Evolutionary conservation across 2,888 invertebrate species (phyloP).

Genomic region (Pammene aurita): DNA sequence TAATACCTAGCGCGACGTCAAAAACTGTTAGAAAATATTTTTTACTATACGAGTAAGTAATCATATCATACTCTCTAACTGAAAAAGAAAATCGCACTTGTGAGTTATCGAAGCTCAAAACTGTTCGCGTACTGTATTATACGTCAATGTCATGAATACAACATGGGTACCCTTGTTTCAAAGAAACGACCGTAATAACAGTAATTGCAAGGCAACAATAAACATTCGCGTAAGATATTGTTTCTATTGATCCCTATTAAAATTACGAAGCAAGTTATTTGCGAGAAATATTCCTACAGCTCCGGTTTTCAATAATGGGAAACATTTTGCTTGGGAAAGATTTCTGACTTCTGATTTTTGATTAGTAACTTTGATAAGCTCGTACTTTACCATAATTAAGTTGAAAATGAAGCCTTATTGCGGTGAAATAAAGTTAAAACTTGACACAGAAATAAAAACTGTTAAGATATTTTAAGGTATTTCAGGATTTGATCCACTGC

Average conservation of each 20-base stretch:
- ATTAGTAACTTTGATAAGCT: slow-evolving; percentile 4
- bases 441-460: neutral
- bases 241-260: slow-evolving; percentile 32
- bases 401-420: neutral
- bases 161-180: neutral
- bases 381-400: neutral
- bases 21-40: too few species aligned
- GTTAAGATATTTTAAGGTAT: neutral
- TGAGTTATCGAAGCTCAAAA: too few species aligned
- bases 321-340: slow-evolving; percentile 33
- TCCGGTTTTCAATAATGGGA: slow-evolving; percentile 33
- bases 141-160: too few species aligned
- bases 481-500: slow-evolving; percentile 22
- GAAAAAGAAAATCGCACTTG: too few species aligned
- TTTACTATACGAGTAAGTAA: too few species aligned
- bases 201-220: slow-evolving; percentile 25
- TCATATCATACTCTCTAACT: too few species aligned
- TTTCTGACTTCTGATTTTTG: slow-evolving; percentile 26
- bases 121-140: too few species aligned
- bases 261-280: slow-evolving; percentile 33
- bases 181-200: slow-evolving; percentile 14
- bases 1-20: too few species aligned
- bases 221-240: slow-evolving; percentile 22
- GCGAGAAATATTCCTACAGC: slow-evolving; percentile 27
- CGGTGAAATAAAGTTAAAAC: neutral